These are phyloP conservation scores for Cerceris rybyensis DNA, from an alignment of 2,888 invertebrate genomes.

Conservation along the genomic window DNA sequence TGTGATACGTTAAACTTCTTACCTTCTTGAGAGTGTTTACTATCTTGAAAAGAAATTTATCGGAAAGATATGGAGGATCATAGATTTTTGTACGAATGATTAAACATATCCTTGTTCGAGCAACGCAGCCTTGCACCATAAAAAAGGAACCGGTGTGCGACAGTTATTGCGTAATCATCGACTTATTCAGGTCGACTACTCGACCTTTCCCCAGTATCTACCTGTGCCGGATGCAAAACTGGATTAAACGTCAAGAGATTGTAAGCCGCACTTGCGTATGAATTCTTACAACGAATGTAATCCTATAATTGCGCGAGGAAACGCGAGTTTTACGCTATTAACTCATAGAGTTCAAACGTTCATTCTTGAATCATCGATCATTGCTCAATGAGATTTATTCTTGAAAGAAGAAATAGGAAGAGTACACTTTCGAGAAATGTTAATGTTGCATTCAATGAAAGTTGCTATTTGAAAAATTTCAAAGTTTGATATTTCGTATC, in stretches of 20 bases:
- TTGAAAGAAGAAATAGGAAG: neutral
- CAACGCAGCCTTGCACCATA: constrained; percentile 42
- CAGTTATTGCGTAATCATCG: constrained; percentile 51
- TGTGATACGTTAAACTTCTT: too few relatives aligned
- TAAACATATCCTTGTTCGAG: constrained; percentile 8
- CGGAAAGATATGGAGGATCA: neutral
- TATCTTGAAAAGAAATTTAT: too few relatives aligned
- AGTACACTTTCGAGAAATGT: constrained; percentile 2
- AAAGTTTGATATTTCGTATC: constrained; percentile 1
- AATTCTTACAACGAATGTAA: too few relatives aligned
- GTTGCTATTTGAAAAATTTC: constrained; percentile 4
- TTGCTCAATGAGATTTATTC: too few relatives aligned
- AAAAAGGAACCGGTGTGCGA: constrained; percentile 31
- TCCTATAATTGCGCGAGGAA: neutral
- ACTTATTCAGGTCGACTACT: constrained; percentile 47
- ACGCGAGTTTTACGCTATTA: neutral
- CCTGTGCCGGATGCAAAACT: constrained; percentile 63
- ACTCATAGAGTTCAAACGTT: too few relatives aligned
- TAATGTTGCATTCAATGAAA: constrained; percentile 8
- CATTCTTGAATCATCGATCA: too few relatives aligned
- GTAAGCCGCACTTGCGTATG: constrained; percentile 21
- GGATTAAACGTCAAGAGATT: constrained; percentile 42
- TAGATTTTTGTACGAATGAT: neutral
- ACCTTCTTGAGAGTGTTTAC: too few relatives aligned
- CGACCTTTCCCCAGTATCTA: constrained; percentile 58